Evolutionary conservation across 2,797 vertebrate genomes (phyloP), one percentile per base, ranked within the genome.

Genomic region (Pseudomugil gertrudae): DNA sequence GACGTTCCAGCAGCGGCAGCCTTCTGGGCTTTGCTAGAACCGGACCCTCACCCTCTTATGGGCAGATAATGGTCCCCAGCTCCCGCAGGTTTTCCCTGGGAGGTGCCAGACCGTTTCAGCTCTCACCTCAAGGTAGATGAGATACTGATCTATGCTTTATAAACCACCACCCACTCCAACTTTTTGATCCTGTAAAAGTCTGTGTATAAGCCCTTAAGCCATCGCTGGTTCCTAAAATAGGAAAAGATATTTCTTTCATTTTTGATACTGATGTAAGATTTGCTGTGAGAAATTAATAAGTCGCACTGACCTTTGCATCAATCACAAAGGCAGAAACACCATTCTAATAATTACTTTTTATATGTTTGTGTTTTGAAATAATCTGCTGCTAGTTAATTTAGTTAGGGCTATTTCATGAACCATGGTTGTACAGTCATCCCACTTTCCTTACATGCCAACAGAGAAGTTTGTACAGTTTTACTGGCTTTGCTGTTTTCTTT

Each of bases 51-150:
- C 95, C 95, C 10, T 95, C 95, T 0, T 93, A 92, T 33, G 94
- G 95, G 52, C 94, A 92, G 10, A 93, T 90, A 61, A 63, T 88
- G 0, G 13, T 86, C n/a, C 64, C 93, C 58, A 66, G 87, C 45
- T 83, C 92, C 56, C 94, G 95, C 70, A 95, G 96, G 63, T 88
- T 95, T n/a, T 97, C 96, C 4, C 85, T 95, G 57, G 96, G 96
- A 0, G 96, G 96, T 1, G 91, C 93, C 63, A 96, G 95, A 87
- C 94, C 95, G 0, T 95, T 95, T 33, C 95, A 92, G 29, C 94
- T 94, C 5, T 95, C 95, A 30, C 96, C 95, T 2, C 97, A 97
- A 94, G 96, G 98, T 98, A 85, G 5, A 17, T 35, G 19, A 59
- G 5, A 67, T 7, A 47, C 29, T 17, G 5, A 4, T 47, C n/a